phyloP scores from a whole-genome alignment of 2,888 invertebrate genomes.

The Chymomyza amoena region DNA sequence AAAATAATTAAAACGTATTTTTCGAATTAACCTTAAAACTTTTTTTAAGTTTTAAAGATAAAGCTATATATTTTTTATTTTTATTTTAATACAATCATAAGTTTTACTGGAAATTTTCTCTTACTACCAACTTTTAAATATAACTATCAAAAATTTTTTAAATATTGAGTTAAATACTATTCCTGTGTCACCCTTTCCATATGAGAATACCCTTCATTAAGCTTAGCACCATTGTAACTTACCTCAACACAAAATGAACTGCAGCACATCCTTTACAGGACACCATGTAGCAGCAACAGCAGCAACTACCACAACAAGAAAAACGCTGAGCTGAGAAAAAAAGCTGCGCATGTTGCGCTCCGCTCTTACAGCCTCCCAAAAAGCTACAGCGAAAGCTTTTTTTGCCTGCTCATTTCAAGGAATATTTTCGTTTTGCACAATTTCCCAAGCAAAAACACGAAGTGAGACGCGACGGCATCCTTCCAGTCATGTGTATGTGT shows the following conservation, averaged over 20 bases:
- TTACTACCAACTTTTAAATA: too few relatives aligned
- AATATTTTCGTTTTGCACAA: conserved; percentile 2
- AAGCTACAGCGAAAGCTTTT: neutral
- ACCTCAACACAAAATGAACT: conserved; percentile 36
- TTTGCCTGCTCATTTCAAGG: neutral
- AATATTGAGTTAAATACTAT: too few relatives aligned
- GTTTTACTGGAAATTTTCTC: too few relatives aligned
- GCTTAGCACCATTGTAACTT: neutral
- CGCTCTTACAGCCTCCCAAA: conserved; percentile 3
- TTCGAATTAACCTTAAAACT: too few relatives aligned
- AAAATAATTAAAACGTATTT: too few relatives aligned
- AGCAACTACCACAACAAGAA: neutral
- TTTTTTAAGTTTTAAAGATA: too few relatives aligned
- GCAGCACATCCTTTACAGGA: conserved; percentile 39
- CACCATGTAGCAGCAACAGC: neutral
- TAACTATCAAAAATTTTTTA: too few relatives aligned
- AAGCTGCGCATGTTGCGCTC: neutral
- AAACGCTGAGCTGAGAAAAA: neutral
- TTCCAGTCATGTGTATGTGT: conserved; percentile 19
- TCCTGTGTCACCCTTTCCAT: too few relatives aligned
- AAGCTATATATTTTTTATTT: too few relatives aligned
- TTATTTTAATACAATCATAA: too few relatives aligned
- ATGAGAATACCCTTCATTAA: too few relatives aligned
- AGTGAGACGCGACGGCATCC: conserved; percentile 17
- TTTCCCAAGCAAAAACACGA: neutral